Base-by-base conservation (phyloP, 2,797 vertebrate species). In the Typhlichthys eigenmanni region DNA sequence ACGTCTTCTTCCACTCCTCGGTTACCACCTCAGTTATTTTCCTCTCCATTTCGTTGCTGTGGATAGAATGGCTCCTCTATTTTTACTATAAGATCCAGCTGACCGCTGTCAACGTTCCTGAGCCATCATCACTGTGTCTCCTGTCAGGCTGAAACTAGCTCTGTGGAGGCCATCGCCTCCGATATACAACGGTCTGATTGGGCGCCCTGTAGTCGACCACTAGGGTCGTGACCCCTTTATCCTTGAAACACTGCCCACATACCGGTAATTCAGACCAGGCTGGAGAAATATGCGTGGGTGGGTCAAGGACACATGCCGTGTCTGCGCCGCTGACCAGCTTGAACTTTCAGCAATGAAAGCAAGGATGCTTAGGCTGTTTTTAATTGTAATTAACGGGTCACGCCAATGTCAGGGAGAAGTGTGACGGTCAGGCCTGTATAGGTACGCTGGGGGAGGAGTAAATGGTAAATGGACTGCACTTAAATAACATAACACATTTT, bases 41-140 rank as follows among this genome's bases (percentile, higher is more conserved):
- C 77, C 68, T 19, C 19, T 12, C 17, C 10, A 14, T 53, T 16
- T 19, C 55, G 78, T 55, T 70, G 73, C 74, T 7, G 79, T 68
- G 47, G 59, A 58, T 29, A 29, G 24, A 29, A 4, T 29, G 24
- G 24, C 24, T 29, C 24, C 24, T 29, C 24, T 29, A 29, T 29
- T 29, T 29, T 79, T 82, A 80, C 76, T 68, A 49, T 13, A 48
- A 84, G 79, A 71, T 83, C 67, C 63, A 76, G 72, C 82, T 87
- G 75, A 79, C 68, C 67, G 71, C 58, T 77, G 64, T 54, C 9
- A 38, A 70, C 5, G 38, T 60, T 58, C 68, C 12, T 66, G 0
- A 59, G 11, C 47, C 46, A 48, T 49, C 14, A 24, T 19, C 53
- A 5, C 38, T 29, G 51, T 12, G 69, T 72, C 81, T 86, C 66